A percentile compares a stretch with the other conserved stretches of the same genome.
These are phyloP conservation scores for Falcaria lacertinaria DNA, from an alignment of 2,888 invertebrate genomes.

Conservation along the genomic window DNA sequence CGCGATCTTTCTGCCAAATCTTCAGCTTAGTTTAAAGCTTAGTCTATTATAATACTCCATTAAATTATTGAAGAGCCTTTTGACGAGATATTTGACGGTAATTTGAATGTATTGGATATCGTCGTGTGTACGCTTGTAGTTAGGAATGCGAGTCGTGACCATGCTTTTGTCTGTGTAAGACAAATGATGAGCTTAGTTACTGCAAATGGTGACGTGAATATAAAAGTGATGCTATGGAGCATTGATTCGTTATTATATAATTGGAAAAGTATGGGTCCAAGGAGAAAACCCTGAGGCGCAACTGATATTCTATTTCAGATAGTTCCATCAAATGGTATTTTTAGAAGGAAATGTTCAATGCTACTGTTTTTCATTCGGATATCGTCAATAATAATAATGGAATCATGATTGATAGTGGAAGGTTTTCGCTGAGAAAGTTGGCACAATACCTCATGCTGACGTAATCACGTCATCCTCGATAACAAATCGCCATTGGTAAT, in stretches of 20 bases:
- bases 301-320: too few relatives aligned
- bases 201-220: slow-evolving; percentile 28
- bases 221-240: slow-evolving; percentile 19
- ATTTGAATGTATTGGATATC: slow-evolving; percentile 73
- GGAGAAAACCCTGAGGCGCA: slow-evolving; percentile 4
- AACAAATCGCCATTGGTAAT: slow-evolving; percentile 21
- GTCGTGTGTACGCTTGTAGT: slow-evolving; percentile 69
- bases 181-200: slow-evolving; percentile 41
- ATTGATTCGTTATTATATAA: neutral
- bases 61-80: slow-evolving; percentile 42
- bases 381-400: neutral
- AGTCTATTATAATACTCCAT: slow-evolving; percentile 21
- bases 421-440: slow-evolving; percentile 24
- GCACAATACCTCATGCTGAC: slow-evolving; percentile 30
- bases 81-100: slow-evolving; percentile 63
- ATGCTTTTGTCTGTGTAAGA: slow-evolving; percentile 64
- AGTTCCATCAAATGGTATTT: slow-evolving; percentile 13
- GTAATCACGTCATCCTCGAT: slow-evolving; percentile 21
- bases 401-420: slow-evolving; percentile 20
- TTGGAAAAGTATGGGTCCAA: neutral
- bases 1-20: slow-evolving; percentile 48
- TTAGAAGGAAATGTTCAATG: slow-evolving; percentile 6
- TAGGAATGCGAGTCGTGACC: slow-evolving; percentile 51
- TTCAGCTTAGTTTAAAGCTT: slow-evolving; percentile 58
- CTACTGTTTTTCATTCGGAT: slow-evolving; percentile 2